A percentile compares a stretch with the other conserved stretches of the same genome.
Conservation (phyloP, 1,140 invertebrate species). For the Vanessa atalanta region DNA sequence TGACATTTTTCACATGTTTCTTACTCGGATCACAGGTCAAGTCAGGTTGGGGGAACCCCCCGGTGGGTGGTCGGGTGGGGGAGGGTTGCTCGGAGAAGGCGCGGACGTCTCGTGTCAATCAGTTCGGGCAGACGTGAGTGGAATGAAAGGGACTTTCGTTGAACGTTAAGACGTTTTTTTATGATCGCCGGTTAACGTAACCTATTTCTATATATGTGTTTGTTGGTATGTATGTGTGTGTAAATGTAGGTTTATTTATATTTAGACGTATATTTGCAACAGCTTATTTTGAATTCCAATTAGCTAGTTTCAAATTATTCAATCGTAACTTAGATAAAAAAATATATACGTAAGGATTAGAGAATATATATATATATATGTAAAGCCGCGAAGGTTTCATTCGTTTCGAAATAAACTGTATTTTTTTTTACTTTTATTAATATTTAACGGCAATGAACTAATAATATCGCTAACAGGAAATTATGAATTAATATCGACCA, state of each 20-base stretch:
- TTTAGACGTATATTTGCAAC: not conserved
- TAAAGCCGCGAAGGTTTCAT: no score
- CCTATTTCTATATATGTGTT: not conserved
- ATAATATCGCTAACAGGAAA: not conserved
- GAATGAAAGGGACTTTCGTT: conserved; percentile 55
- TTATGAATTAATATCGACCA: not conserved
- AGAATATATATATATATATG: no score
- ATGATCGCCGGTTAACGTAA: conserved; percentile 50
- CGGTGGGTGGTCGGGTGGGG: conserved; percentile 15
- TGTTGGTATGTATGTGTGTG: not conserved
- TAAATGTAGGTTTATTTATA: not conserved
- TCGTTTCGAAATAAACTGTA: no score
- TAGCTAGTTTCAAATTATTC: no score
- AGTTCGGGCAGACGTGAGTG: conserved; percentile 71
- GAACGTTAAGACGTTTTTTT: conserved; percentile 62
- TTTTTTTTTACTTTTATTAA: no score
- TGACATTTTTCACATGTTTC: conserved; percentile 79
- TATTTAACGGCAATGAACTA: no score
- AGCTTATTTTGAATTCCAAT: no score
- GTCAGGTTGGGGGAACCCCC: conserved; percentile 38
- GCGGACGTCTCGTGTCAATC: conserved; percentile 78
- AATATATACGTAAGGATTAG: no score
- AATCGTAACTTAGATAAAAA: no score
- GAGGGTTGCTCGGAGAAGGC: conserved; percentile 42
- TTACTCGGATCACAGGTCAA: conserved; percentile 67